Evolutionary conservation across 1,140 invertebrate genomes (phyloP).

Genomic region (Helicoverpa armigera): DNA sequence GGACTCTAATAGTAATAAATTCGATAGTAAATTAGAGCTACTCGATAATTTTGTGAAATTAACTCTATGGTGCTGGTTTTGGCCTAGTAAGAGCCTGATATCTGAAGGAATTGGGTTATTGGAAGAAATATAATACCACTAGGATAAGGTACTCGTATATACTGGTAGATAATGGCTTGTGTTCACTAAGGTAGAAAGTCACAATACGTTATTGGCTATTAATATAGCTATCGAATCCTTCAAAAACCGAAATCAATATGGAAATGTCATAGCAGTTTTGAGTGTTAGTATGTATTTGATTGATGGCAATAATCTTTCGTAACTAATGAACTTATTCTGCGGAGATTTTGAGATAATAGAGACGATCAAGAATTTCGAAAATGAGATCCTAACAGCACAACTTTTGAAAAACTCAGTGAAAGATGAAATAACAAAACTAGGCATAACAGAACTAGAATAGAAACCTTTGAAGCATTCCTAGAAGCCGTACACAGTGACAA

Average conservation of each 20-base stretch:
- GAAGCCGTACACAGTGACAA: not conserved
- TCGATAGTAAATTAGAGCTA: conserved; percentile 9
- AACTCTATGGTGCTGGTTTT: not conserved
- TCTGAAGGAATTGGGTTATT: not conserved
- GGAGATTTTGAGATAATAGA: too few relatives aligned
- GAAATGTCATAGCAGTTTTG: too few relatives aligned
- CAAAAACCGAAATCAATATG: too few relatives aligned
- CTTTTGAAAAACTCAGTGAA: not conserved
- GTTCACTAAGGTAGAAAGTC: too few relatives aligned
- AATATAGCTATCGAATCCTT: too few relatives aligned
- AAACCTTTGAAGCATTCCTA: not conserved
- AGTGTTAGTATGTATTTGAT: too few relatives aligned
- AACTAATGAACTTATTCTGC: too few relatives aligned
- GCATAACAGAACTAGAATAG: not conserved
- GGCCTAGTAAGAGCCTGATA: not conserved
- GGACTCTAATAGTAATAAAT: too few relatives aligned
- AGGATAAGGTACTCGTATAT: not conserved
- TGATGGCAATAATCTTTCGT: too few relatives aligned
- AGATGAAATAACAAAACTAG: not conserved
- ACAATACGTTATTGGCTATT: too few relatives aligned
- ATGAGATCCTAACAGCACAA: too few relatives aligned
- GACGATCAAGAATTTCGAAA: too few relatives aligned
- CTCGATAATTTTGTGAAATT: conserved; percentile 40
- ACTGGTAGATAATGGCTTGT: not conserved
- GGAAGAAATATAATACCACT: not conserved